phyloP scores from a whole-genome alignment of 2,113 vertebrate species.

The Entelurus aequoreus region DNA sequence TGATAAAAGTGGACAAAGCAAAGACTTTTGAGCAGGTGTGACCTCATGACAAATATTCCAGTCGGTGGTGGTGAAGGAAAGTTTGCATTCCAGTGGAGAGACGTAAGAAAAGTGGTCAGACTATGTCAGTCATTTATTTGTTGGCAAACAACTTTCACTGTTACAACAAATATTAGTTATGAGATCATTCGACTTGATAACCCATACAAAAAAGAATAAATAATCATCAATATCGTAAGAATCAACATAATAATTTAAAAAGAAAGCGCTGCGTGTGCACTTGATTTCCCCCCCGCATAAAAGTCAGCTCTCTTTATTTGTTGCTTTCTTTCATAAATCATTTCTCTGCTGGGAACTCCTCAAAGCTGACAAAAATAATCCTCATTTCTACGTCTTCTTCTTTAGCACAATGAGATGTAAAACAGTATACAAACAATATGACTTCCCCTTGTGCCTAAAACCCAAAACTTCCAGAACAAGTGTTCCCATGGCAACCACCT shows the following conservation, averaged over 20 bases:
- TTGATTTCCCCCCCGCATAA: slow-evolving; percentile 61
- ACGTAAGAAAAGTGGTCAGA: slow-evolving; percentile 45
- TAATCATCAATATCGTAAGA: slow-evolving; percentile 84
- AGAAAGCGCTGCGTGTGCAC: slow-evolving; percentile 73
- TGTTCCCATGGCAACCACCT: slow-evolving; percentile 20
- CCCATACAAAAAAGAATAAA: slow-evolving; percentile 98
- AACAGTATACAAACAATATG: slow-evolving; percentile 36
- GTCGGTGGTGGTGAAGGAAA: neutral
- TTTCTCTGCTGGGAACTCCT: slow-evolving; percentile 54
- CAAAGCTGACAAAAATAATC: too few relatives aligned
- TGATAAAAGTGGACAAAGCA: too few relatives aligned
- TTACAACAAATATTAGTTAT: slow-evolving; percentile 99
- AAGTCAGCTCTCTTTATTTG: slow-evolving; percentile 59
- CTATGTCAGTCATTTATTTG: slow-evolving; percentile 97
- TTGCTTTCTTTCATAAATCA: slow-evolving; percentile 77
- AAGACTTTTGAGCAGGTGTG: too few relatives aligned
- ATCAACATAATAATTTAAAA: slow-evolving; percentile 73
- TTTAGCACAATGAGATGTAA: slow-evolving; percentile 37
- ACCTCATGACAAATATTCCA: too few relatives aligned
- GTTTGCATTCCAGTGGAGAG: slow-evolving; percentile 39
- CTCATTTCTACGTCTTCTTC: neutral
- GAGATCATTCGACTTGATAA: slow-evolving; percentile 94
- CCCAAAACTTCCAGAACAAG: slow-evolving; percentile 1
- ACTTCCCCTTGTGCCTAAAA: slow-evolving; percentile 19
- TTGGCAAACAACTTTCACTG: slow-evolving; percentile 99